phyloP scores from a whole-genome alignment of 2,113 vertebrate species.

The Anser cygnoides region DNA sequence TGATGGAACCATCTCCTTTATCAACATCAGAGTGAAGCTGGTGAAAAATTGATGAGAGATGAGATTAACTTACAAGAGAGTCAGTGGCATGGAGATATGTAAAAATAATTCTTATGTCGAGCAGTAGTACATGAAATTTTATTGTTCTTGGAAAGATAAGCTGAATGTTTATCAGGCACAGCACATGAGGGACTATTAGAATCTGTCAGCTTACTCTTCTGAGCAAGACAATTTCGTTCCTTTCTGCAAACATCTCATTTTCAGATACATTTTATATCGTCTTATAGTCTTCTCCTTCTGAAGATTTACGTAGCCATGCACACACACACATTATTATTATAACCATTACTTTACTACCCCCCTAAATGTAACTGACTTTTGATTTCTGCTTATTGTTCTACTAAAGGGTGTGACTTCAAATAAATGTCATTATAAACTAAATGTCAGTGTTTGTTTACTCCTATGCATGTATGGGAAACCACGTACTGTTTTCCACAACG shows the following conservation, averaged over 20 bases:
- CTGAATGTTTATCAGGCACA: not conserved
- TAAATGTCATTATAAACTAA: not conserved
- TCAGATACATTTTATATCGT: not conserved
- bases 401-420: not conserved
- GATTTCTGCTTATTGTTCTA: not conserved
- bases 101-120: slow-evolving; percentile 67
- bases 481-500: not conserved
- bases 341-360: fast-evolving
- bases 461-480: not conserved
- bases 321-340: not conserved
- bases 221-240: slow-evolving; percentile 18
- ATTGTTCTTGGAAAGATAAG: slow-evolving; percentile 68
- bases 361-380: not conserved
- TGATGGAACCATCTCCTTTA: slow-evolving; percentile 94
- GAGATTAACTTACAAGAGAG: slow-evolving; percentile 78
- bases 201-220: slow-evolving; percentile 13
- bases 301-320: not conserved
- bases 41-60: slow-evolving; percentile 78
- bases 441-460: not conserved
- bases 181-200: not conserved
- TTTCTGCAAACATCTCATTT: slow-evolving; percentile 41
- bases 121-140: slow-evolving; percentile 34
- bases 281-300: not conserved
- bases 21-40: slow-evolving; percentile 98
- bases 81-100: slow-evolving; percentile 62